Percentiles rank a stretch among this genome's conserved stretches.
Evolutionary conservation across 2,113 vertebrate species (phyloP).

Genomic region (Prolemur simus): DNA sequence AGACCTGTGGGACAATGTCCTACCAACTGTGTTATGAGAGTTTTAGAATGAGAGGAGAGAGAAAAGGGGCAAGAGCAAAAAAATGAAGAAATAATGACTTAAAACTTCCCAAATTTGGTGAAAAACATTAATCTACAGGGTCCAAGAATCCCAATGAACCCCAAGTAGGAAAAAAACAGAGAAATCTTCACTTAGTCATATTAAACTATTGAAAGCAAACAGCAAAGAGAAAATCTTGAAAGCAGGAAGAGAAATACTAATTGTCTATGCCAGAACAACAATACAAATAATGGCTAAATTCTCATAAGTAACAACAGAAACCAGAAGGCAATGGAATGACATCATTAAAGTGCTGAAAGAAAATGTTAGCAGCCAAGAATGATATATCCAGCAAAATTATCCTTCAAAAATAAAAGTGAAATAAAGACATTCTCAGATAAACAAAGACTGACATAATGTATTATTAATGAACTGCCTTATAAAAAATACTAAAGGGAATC

Average conservation of each 20-base stretch:
- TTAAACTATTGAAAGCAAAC: constrained; percentile 20
- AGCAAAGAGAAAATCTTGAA: constrained; percentile 8
- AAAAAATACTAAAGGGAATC: neutral
- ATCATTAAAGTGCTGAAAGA: neutral
- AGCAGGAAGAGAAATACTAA: neutral
- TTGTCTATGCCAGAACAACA: neutral
- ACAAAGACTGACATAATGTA: neutral
- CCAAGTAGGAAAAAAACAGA: neutral
- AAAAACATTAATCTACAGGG: constrained; percentile 7
- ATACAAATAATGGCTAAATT: neutral
- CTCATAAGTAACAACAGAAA: neutral
- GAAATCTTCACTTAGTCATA: neutral
- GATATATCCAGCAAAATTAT: neutral
- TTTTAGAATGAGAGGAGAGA: neutral
- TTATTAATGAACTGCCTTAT: neutral
- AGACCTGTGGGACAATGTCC: neutral
- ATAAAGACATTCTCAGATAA: constrained; percentile 24
- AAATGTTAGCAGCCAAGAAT: neutral
- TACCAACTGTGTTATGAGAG: neutral
- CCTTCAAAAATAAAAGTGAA: neutral
- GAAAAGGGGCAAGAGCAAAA: neutral
- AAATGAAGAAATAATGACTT: neutral
- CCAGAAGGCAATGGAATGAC: neutral
- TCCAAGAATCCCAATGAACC: neutral
- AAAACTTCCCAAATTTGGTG: constrained; percentile 5